Evolutionary conservation across 1,140 invertebrate species (phyloP).

Genomic region (Ctenoplectra terminalis): DNA sequence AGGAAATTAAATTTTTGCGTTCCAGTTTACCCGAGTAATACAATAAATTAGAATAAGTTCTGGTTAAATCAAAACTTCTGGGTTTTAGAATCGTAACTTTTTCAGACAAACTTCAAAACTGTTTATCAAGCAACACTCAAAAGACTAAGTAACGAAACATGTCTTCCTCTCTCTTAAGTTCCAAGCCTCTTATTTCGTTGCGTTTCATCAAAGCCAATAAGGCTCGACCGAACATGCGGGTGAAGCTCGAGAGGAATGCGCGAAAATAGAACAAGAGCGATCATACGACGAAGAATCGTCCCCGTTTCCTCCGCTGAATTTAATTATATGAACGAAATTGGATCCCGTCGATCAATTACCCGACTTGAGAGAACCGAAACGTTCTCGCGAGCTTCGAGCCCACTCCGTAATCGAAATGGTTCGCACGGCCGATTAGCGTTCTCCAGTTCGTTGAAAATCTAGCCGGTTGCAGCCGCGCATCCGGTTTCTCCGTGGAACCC

Average conservation of each 20-base stretch:
- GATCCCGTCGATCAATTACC: conserved; percentile 70
- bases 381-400: conserved; percentile 17
- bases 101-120: too few species aligned
- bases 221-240: neutral
- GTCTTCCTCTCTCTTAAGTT: too few species aligned
- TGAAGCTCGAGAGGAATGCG: neutral
- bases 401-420: conserved; percentile 3
- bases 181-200: conserved; percentile 4
- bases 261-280: conserved; percentile 58
- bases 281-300: conserved; percentile 32
- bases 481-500: neutral
- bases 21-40: too few species aligned
- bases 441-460: conserved; percentile 11
- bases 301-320: conserved; percentile 54
- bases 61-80: too few species aligned
- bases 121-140: too few species aligned
- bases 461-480: neutral
- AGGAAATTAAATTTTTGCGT: neutral
- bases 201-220: neutral
- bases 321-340: conserved; percentile 71
- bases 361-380: conserved; percentile 26
- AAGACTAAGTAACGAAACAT: too few species aligned
- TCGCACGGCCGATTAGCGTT: conserved; percentile 42
- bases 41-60: too few species aligned
- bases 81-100: too few species aligned